These are phyloP conservation scores for Sciurus niger DNA, from an alignment of 2,113 vertebrate species.

Conservation along the genomic window DNA sequence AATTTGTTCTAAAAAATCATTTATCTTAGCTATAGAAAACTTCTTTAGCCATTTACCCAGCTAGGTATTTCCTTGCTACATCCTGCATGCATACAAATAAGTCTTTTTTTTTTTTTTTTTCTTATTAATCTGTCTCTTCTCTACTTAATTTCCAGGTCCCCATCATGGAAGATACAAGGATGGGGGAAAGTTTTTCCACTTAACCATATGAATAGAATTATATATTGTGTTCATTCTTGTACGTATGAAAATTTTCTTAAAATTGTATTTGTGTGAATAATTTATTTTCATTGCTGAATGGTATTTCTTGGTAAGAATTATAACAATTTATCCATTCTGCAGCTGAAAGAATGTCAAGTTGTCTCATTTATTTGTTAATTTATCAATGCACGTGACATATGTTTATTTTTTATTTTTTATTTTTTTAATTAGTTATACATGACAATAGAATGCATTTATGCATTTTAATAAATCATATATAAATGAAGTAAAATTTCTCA, in stretches of 20 bases:
- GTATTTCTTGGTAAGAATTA: not conserved
- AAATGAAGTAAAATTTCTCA: too few species aligned
- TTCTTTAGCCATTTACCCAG: not conserved
- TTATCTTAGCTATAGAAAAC: not conserved
- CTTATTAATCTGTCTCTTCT: not conserved
- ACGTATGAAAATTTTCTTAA: not conserved
- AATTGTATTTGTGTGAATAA: not conserved
- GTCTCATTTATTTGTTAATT: not conserved
- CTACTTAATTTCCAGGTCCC: not conserved
- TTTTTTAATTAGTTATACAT: too few species aligned
- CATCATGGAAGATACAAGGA: not conserved
- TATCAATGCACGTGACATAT: not conserved
- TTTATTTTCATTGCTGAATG: not conserved
- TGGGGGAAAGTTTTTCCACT: not conserved
- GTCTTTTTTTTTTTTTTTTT: not conserved
- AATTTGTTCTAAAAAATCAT: not conserved
- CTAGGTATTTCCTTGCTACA: not conserved
- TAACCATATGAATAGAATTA: not conserved
- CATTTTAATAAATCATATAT: too few species aligned
- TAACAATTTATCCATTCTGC: not conserved
- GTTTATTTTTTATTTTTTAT: too few species aligned
- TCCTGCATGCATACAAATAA: not conserved
- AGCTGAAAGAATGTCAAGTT: not conserved
- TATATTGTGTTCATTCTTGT: not conserved
- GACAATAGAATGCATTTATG: too few species aligned